phyloP scores from a whole-genome alignment of 2,113 vertebrate species.

The Erinaceus europaeus region DNA sequence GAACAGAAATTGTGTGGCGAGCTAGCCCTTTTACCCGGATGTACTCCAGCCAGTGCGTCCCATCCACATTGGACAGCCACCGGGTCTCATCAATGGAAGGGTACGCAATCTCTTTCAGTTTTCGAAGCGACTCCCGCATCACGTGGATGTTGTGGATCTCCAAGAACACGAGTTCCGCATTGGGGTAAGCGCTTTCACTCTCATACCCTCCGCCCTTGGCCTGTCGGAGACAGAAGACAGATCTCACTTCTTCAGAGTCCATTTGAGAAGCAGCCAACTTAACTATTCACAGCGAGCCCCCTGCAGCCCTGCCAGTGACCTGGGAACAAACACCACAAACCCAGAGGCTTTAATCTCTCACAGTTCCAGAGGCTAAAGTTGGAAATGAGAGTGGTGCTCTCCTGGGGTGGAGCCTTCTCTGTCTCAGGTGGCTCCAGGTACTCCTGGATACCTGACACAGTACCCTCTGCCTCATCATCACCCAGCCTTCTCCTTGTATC shows the following conservation, averaged over 20 bases:
- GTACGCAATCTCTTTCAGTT: constrained; percentile 94
- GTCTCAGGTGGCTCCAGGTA: not conserved
- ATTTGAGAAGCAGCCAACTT: not conserved
- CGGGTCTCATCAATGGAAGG: constrained; percentile 91
- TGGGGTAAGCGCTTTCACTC: constrained; percentile 92
- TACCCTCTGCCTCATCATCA: not conserved
- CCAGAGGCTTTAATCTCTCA: not conserved
- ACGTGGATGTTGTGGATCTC: constrained; percentile 99
- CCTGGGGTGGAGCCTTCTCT: not conserved
- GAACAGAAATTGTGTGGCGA: not conserved
- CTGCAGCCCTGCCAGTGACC: not conserved
- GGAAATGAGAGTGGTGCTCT: not conserved
- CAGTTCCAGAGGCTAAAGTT: not conserved
- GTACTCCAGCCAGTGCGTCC: constrained; percentile 97
- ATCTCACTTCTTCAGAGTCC: not conserved
- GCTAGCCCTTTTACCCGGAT: constrained; percentile 86
- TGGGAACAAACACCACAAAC: not conserved
- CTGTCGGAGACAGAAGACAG: constrained; percentile 75
- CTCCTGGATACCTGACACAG: not conserved
- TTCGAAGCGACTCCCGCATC: constrained; percentile 96
- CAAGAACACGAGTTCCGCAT: constrained; percentile 92
- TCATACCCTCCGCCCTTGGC: constrained; percentile 96
- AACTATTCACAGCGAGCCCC: not conserved
- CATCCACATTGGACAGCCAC: constrained; percentile 93
- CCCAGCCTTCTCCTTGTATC: not conserved